Percentiles rank a stretch among this genome's conserved stretches.
Evolutionary conservation across 2,888 invertebrate genomes (phyloP).

Genomic region (Amphipoea oculea): DNA sequence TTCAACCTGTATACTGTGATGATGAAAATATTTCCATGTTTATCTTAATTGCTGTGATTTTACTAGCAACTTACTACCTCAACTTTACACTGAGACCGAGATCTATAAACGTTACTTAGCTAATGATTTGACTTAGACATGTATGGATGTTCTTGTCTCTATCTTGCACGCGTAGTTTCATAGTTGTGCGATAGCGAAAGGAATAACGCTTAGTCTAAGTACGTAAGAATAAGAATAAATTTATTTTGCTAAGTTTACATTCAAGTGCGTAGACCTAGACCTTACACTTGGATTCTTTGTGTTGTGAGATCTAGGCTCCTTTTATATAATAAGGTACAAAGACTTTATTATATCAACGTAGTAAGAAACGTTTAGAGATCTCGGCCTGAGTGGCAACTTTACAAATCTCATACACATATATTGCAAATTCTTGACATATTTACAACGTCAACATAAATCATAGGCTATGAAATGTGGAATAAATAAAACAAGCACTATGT

Average conservation of each 20-base stretch:
- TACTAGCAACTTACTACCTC: conserved; percentile 10
- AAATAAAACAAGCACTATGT: conserved; percentile 51
- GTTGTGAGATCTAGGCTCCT: too few relatives aligned
- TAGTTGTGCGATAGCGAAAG: not conserved
- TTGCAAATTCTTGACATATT: conserved; percentile 23
- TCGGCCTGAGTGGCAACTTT: not conserved
- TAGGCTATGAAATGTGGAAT: conserved; percentile 32
- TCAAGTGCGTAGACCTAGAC: not conserved
- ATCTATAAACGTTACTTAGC: not conserved
- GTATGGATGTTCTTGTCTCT: not conserved
- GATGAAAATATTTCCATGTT: not conserved
- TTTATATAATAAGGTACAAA: not conserved
- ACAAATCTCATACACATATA: conserved; percentile 9
- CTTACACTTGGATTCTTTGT: not conserved
- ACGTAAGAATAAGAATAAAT: not conserved
- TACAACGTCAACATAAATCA: conserved; percentile 26
- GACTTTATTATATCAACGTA: not conserved
- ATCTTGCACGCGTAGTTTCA: not conserved
- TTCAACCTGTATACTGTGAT: too few relatives aligned
- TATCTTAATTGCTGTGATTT: conserved; percentile 2
- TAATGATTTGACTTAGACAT: not conserved
- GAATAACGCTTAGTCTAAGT: not conserved
- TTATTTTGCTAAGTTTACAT: not conserved
- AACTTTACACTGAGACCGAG: not conserved
- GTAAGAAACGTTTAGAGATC: not conserved